Evolutionary conservation across 2,888 invertebrate genomes (phyloP).

Genomic region (Sipha maydis): DNA sequence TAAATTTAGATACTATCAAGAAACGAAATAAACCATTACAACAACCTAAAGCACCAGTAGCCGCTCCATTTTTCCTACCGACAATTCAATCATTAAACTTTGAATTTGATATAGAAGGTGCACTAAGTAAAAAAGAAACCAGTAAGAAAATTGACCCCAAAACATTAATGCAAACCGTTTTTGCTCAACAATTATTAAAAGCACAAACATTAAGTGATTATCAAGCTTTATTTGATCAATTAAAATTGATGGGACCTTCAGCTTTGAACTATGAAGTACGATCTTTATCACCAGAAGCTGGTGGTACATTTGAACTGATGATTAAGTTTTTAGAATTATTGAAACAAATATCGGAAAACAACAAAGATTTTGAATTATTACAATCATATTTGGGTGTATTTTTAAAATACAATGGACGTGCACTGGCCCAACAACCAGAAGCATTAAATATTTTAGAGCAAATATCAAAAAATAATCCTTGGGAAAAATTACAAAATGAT

Average conservation of each 20-base stretch:
- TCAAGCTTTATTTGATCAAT: constrained; percentile 72
- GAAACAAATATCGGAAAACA: constrained; percentile 76
- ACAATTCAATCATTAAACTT: constrained; percentile 85
- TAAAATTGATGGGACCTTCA: constrained; percentile 82
- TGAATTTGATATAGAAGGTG: constrained; percentile 77
- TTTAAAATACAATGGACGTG: constrained; percentile 80
- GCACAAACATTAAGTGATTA: constrained; percentile 71
- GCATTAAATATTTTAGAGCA: constrained; percentile 72
- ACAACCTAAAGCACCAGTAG: constrained; percentile 82
- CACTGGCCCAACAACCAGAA: constrained; percentile 71
- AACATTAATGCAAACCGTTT: constrained; percentile 76
- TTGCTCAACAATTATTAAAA: constrained; percentile 74
- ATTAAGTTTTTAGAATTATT: constrained; percentile 82
- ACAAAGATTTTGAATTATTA: constrained; percentile 86
- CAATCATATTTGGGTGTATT: constrained; percentile 91
- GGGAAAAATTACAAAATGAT: constrained; percentile 77
- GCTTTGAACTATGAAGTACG: constrained; percentile 89
- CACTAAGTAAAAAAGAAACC: constrained; percentile 66
- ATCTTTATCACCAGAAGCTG: constrained; percentile 78
- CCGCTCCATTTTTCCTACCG: constrained; percentile 96
- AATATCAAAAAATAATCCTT: constrained; percentile 73
- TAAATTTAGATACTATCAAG: constrained; percentile 86
- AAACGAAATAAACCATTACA: constrained; percentile 90
- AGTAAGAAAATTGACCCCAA: constrained; percentile 65
- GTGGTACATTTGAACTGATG: constrained; percentile 79